Conservation (phyloP, 2,113 vertebrate species). For the Lynx canadensis region DNA sequence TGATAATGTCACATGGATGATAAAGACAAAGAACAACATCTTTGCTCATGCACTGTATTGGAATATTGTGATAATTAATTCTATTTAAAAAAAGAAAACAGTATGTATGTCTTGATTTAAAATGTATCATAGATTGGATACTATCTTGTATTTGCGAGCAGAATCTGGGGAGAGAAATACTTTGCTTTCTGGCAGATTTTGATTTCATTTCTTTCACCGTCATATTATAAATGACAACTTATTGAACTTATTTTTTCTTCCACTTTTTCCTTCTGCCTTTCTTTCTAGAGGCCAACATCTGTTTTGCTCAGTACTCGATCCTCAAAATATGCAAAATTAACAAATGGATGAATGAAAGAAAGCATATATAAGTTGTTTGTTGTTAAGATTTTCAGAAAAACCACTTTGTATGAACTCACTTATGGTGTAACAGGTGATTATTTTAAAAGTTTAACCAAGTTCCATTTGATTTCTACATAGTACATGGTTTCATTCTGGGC, state of each 20-base stretch:
- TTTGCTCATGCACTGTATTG: neutral
- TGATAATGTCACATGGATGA: neutral
- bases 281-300: neutral
- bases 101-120: neutral
- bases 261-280: neutral
- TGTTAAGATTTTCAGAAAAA: neutral
- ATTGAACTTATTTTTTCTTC: neutral
- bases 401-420: neutral
- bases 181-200: neutral
- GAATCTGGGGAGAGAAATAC: neutral
- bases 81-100: neutral
- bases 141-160: neutral
- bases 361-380: neutral
- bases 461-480: neutral
- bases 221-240: neutral
- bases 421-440: neutral
- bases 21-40: neutral
- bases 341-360: neutral
- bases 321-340: neutral
- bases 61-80: neutral
- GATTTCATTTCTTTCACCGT: neutral
- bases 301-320: neutral
- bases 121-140: neutral
- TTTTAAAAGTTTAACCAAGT: neutral
- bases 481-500: neutral